These are phyloP conservation scores for Diorhabda sublineata DNA, from an alignment of 1,140 invertebrate genomes.

Conservation along the genomic window DNA sequence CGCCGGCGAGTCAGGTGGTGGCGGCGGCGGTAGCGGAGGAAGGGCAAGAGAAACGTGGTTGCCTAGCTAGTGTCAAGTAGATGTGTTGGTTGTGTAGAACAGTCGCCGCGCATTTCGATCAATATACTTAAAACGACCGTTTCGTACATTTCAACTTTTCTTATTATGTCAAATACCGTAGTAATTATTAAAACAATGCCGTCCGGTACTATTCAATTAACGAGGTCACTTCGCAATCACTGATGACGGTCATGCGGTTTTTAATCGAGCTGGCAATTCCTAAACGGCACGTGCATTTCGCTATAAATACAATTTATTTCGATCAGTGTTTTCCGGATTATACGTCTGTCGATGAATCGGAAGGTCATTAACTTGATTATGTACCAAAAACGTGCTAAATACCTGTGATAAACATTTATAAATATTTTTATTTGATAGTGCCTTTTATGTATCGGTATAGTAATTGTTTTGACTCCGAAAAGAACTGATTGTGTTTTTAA, in stretches of 20 bases:
- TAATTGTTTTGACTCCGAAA: too few species aligned
- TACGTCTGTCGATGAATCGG: too few species aligned
- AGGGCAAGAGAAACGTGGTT: conserved; percentile 16
- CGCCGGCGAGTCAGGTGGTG: neutral
- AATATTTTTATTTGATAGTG: too few species aligned
- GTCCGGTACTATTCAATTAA: neutral
- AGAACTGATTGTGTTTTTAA: too few species aligned
- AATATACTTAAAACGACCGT: conserved; percentile 6
- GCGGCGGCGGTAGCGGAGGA: neutral
- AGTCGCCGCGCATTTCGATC: conserved; percentile 18
- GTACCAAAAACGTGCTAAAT: too few species aligned
- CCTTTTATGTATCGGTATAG: too few species aligned
- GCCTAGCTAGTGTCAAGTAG: conserved; percentile 19
- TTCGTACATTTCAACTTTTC: neutral
- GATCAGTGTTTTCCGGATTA: too few species aligned
- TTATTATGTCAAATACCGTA: neutral
- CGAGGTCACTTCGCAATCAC: neutral
- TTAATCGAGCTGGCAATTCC: neutral
- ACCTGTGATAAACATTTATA: too few species aligned
- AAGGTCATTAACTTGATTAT: too few species aligned
- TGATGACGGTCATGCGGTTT: neutral
- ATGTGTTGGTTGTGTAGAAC: neutral
- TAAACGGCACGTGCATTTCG: neutral
- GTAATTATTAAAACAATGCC: conserved; percentile 1
- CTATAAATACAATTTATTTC: neutral